A percentile compares a stretch with the other conserved stretches of the same genome.
Conservation (phyloP, 2,797 vertebrate species). For the Xerus rutilus region DNA sequence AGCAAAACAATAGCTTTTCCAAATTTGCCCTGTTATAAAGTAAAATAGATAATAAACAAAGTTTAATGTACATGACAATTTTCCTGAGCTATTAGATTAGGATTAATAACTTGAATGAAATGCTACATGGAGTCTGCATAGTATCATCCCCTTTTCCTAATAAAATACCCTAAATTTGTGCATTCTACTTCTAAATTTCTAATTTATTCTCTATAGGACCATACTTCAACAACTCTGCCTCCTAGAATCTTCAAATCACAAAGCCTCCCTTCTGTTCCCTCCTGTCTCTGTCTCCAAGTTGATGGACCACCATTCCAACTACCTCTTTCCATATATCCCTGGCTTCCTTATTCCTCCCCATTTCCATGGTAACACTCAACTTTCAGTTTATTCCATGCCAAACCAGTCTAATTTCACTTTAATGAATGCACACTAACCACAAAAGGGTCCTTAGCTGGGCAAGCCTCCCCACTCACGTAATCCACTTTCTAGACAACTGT, state of each 20-base stretch:
- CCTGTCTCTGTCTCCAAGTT: neutral
- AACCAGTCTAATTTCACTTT: neutral
- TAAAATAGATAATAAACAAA: neutral
- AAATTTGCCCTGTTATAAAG: neutral
- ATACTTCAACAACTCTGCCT: neutral
- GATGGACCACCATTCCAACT: neutral
- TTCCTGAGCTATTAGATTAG: neutral
- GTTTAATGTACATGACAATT: neutral
- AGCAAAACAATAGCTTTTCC: neutral
- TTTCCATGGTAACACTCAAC: neutral
- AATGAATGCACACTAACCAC: neutral
- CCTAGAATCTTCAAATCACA: neutral
- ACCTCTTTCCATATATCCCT: neutral
- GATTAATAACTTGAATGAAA: neutral
- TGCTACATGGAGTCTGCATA: neutral
- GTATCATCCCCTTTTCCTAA: neutral
- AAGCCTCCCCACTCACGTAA: neutral
- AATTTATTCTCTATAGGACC: neutral
- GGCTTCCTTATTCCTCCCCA: neutral
- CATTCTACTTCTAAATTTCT: neutral
- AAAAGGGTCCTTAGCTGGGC: neutral
- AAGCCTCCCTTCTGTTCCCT: neutral
- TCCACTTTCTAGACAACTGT: neutral
- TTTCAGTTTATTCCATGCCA: neutral
- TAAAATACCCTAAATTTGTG: neutral